Percentiles rank a stretch among this genome's conserved stretches.
These are phyloP conservation scores for Oncorhynchus masou DNA, from an alignment of 2,113 vertebrate genomes.

Conservation along the genomic window DNA sequence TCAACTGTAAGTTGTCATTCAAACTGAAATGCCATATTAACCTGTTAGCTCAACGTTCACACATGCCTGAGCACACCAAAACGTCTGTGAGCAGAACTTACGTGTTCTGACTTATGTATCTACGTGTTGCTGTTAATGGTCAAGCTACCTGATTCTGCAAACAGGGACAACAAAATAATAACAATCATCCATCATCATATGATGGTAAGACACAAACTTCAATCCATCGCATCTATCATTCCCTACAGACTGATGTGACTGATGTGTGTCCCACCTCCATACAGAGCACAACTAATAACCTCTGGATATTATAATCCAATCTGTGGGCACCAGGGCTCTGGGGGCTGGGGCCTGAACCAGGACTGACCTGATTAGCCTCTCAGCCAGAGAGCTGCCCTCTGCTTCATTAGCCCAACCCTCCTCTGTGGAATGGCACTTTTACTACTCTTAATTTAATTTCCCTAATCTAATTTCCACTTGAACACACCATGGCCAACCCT, in stretches of 20 bases:
- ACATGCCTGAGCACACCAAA: background rate
- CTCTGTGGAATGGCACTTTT: slow-evolving; percentile 42
- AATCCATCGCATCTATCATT: slow-evolving; percentile 34
- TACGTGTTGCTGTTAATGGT: background rate
- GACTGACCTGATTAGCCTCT: slow-evolving; percentile 48
- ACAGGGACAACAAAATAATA: background rate
- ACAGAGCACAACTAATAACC: slow-evolving; percentile 42
- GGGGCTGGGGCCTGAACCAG: slow-evolving; percentile 19
- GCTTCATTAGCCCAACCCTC: slow-evolving; percentile 37
- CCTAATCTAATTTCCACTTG: slow-evolving; percentile 46
- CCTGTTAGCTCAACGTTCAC: no score
- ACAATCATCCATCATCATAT: slow-evolving; percentile 39
- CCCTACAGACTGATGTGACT: slow-evolving; percentile 10
- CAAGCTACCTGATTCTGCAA: background rate
- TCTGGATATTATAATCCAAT: slow-evolving; percentile 50
- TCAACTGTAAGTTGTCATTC: background rate
- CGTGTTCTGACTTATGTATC: no score
- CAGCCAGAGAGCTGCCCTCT: slow-evolving; percentile 34
- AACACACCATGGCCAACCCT: slow-evolving; percentile 16
- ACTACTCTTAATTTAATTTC: slow-evolving; percentile 52
- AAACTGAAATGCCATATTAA: no score
- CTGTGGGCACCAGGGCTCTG: slow-evolving; percentile 23
- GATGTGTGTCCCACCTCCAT: slow-evolving; percentile 34
- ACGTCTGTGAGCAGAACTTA: background rate
- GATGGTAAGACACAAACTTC: slow-evolving; percentile 10